A percentile compares a stretch with the other conserved stretches of the same genome.
phyloP scores from a whole-genome alignment of 1,140 invertebrate genomes.

The Nautilus pompilius region DNA sequence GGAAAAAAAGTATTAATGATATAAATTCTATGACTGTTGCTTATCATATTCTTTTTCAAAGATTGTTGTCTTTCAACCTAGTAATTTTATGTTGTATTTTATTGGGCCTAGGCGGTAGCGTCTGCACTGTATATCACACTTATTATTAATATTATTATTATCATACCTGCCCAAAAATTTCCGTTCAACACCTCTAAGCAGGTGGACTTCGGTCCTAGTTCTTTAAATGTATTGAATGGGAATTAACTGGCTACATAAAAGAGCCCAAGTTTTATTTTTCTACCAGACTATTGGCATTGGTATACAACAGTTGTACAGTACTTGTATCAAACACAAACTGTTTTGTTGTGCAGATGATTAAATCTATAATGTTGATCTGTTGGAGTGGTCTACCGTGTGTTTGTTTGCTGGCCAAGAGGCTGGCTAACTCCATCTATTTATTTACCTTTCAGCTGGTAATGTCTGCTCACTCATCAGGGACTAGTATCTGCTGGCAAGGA shows the following conservation, averaged over 20 bases:
- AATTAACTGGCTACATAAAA: not conserved
- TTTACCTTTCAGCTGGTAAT: no score
- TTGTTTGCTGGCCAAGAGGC: no score
- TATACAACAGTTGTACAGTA: not conserved
- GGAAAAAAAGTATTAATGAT: not conserved
- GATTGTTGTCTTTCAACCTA: not conserved
- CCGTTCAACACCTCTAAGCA: no score
- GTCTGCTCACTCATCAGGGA: no score
- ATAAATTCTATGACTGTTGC: slow-evolving; percentile 1
- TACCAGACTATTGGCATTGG: not conserved
- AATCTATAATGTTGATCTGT: slow-evolving; percentile 1
- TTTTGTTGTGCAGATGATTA: slow-evolving; percentile 2
- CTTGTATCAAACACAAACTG: not conserved
- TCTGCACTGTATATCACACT: not conserved
- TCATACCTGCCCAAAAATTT: no score
- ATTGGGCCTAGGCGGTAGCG: not conserved
- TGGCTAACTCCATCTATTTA: no score
- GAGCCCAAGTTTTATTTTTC: slow-evolving; percentile 1
- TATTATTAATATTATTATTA: not conserved
- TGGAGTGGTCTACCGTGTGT: not conserved
- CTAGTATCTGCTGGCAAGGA: no score
- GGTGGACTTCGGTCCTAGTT: no score
- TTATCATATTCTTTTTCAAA: not conserved
- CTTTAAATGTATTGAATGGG: not conserved
- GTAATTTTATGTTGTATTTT: not conserved